Evolutionary conservation across 2,797 vertebrate genomes (phyloP), one percentile per base, ranked within the genome.

Genomic region (Cynopterus sphinx): DNA sequence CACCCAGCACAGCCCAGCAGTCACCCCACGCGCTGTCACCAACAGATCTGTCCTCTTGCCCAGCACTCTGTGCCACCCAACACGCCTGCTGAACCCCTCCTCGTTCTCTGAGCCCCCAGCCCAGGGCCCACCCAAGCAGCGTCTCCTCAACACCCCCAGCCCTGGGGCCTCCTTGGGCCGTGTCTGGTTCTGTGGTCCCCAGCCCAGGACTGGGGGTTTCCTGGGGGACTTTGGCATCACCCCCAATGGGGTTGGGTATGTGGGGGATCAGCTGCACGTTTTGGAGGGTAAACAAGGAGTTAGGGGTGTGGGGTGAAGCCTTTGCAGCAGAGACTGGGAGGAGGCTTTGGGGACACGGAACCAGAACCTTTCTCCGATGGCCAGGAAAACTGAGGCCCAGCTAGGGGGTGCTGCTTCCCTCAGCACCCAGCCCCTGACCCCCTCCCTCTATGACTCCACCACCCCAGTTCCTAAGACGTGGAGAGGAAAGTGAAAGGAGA

Each of bases 191-290:
- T 43, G 43, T 39, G 41, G 21, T 46, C 33, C 15, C 36, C 15
- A 24, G 31, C 39, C 33, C n/a, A 5, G 43, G 31, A 71, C 0
- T 7, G 24, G 26, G 28, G 49, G 6, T 4, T 61, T 31, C 9
- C 31, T 0, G 8, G 41, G 33, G 16, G 9, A 10, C 16, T 22
- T 21, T 39, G 11, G 6, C 65, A 16, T 6, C 6, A 0, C 15
- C 12, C 9, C 77, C 87, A 43, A 24, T 1, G 1, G 31, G 24
- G 7, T 4, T 26, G 17, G 85, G 17, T 28, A 16, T 9, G 31
- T 1, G 9, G 3, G 36, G 26, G 9, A 19, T 24, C 19, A 13
- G 21, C 19, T 49, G 15, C 0, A 12, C 2, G 19, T 2, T 55
- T 8, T 19, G 33, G 36, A 16, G 28, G n/a, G 9, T 10, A 26